Evolutionary conservation across 1,140 invertebrate genomes (phyloP), one percentile per base, ranked within the genome.

Genomic region (Chironomus striatipennis): DNA sequence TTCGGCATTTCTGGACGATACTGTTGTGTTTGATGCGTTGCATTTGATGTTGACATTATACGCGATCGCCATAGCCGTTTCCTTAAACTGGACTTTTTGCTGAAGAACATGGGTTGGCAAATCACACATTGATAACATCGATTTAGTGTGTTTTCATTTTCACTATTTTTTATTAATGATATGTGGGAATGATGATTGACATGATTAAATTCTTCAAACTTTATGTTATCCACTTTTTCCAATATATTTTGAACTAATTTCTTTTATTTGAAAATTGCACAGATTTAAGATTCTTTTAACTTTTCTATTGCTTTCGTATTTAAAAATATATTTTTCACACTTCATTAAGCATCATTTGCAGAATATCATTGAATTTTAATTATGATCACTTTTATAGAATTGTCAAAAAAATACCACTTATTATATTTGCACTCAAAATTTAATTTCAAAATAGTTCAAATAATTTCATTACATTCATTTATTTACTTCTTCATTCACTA

Each of bases 51-150:
- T 81, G 80, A 75, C 78, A 7, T 80, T 77, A 79, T 80, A 80
- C 79, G 79, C 79, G 80, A 57, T 80, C 81, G 80, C 81, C 80
- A 82, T 82, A 82, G 70, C 73, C 74, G 77, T 78, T 80, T 79
- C 80, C 75, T 70, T 21, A 70, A 12, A 47, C 17, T 80, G 76
- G 80, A 80, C 75, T 78, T 81, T 76, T 81, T 79, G 76, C 76
- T 79, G 80, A 82, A 82, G 79, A 81, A 78, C 81, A 82, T 82
- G 80, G 79, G 82, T 79, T 78, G 78, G 81, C 81, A 82, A 81
- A 77, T 80, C 81, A 78, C 82, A 78, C 80, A 79, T 80, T 80
- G 79, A 79, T 82, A 82, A 81, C 81, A 82, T 82, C 78, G 79
- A 82, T 81, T 76, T 81, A 82, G 77, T 79, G 78, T 79, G 81